These are phyloP conservation scores for Boleophthalmus pectinirostris DNA, from an alignment of 2,113 vertebrate species.

Conservation along the genomic window DNA sequence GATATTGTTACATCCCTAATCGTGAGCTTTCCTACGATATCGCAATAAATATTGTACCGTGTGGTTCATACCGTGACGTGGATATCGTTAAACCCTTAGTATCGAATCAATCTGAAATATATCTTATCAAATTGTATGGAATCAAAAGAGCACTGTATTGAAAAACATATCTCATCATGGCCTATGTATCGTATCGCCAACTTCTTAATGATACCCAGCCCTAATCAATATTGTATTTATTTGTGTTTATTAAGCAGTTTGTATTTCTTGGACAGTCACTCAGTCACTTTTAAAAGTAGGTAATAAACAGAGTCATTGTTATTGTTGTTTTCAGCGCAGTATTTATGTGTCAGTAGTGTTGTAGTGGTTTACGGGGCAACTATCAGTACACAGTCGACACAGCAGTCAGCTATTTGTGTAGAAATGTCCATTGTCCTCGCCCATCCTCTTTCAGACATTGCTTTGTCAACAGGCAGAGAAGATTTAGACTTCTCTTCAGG, in stretches of 20 bases:
- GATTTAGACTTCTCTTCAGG: constrained; percentile 29
- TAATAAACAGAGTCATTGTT: background rate
- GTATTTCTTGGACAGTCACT: background rate
- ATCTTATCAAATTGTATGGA: too few species aligned
- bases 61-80: too few species aligned
- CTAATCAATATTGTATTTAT: constrained; percentile 2
- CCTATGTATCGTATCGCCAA: too few species aligned
- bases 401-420: constrained; percentile 20
- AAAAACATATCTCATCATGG: too few species aligned
- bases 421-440: background rate
- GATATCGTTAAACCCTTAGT: too few species aligned
- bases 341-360: background rate
- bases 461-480: constrained; percentile 36
- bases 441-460: constrained; percentile 43
- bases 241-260: background rate
- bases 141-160: too few species aligned
- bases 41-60: too few species aligned
- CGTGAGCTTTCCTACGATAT: too few species aligned
- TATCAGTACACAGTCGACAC: constrained; percentile 15
- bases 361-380: constrained; percentile 6
- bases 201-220: too few species aligned
- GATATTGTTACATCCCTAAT: too few species aligned
- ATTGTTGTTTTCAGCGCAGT: background rate
- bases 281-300: background rate
- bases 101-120: too few species aligned